Evolutionary conservation across 1,140 invertebrate species (phyloP).

Genomic region (Hyposmocoma kahamanoa): DNA sequence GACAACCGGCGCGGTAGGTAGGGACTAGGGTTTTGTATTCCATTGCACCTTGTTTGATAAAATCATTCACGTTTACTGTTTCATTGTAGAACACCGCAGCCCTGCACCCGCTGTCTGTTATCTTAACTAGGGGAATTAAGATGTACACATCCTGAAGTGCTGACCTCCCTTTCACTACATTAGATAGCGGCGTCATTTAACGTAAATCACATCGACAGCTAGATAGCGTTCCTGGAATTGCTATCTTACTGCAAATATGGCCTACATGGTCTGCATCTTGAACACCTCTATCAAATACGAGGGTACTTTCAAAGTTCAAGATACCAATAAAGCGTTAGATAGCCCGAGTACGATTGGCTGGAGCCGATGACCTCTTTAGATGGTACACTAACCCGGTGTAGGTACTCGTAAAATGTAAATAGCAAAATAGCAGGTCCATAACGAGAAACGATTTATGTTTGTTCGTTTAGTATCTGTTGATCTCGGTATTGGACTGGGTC

Average conservation of each 20-base stretch:
- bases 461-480: constrained; percentile 45
- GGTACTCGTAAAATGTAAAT: constrained; percentile 46
- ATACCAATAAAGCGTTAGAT: constrained; percentile 19
- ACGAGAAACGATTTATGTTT: constrained; percentile 58
- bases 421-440: constrained; percentile 54
- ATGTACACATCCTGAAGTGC: constrained; percentile 44
- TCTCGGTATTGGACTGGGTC: constrained; percentile 38
- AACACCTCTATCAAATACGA: background rate
- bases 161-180: constrained; percentile 31
- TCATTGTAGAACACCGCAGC: background rate
- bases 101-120: background rate
- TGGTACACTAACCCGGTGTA: constrained; percentile 39
- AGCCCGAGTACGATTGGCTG: constrained; percentile 9
- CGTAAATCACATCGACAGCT: constrained; percentile 33
- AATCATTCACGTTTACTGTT: background rate
- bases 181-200: constrained; percentile 28
- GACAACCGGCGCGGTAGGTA: background rate
- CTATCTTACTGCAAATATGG: constrained; percentile 16
- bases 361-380: constrained; percentile 54
- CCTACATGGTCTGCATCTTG: background rate
- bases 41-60: background rate
- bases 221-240: constrained; percentile 24
- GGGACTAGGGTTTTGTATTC: background rate
- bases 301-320: background rate
- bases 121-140: constrained; percentile 31